Percentiles rank a stretch among this genome's conserved stretches.
These are phyloP conservation scores for Knipowitschia caucasica DNA, from an alignment of 2,797 vertebrate genomes.

Conservation along the genomic window DNA sequence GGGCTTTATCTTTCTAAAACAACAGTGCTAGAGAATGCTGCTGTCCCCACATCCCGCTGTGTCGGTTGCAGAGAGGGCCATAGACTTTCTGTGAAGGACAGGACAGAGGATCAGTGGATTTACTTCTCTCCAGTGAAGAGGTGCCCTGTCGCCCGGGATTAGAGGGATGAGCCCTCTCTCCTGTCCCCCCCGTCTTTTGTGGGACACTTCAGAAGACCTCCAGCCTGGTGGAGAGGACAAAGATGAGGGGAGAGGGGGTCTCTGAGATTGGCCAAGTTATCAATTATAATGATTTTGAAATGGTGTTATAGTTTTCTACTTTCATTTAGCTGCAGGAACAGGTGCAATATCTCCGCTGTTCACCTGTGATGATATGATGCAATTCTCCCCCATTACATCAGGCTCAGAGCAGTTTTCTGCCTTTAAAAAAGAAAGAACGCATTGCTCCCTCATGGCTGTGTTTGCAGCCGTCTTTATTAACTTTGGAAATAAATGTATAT, in stretches of 20 bases:
- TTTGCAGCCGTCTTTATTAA: too few relatives aligned
- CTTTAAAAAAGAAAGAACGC: too few relatives aligned
- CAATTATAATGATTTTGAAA: too few relatives aligned
- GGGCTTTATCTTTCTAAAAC: constrained; percentile 17
- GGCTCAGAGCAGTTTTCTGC: too few relatives aligned
- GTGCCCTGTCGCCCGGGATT: constrained; percentile 60
- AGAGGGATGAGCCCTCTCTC: constrained; percentile 64
- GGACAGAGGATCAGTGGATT: constrained; percentile 67
- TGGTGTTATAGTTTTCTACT: too few relatives aligned
- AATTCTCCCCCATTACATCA: too few relatives aligned
- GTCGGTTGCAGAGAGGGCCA: constrained; percentile 42
- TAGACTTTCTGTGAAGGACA: constrained; percentile 38
- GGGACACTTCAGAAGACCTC: constrained; percentile 46
- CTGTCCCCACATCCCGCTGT: constrained; percentile 49
- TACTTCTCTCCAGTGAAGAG: constrained; percentile 72
- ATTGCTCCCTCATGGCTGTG: too few relatives aligned
- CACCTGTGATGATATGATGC: too few relatives aligned
- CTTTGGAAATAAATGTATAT: too few relatives aligned
- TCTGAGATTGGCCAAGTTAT: constrained; percentile 7
- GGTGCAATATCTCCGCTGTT: too few relatives aligned
- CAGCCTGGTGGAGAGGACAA: constrained; percentile 30
- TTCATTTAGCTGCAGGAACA: too few relatives aligned
- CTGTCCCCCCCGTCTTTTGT: constrained; percentile 66
- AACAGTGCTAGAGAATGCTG: constrained; percentile 27
- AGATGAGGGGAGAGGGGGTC: constrained; percentile 16